These are phyloP conservation scores for Electrona antarctica DNA, from an alignment of 2,113 vertebrate species.

Conservation along the genomic window DNA sequence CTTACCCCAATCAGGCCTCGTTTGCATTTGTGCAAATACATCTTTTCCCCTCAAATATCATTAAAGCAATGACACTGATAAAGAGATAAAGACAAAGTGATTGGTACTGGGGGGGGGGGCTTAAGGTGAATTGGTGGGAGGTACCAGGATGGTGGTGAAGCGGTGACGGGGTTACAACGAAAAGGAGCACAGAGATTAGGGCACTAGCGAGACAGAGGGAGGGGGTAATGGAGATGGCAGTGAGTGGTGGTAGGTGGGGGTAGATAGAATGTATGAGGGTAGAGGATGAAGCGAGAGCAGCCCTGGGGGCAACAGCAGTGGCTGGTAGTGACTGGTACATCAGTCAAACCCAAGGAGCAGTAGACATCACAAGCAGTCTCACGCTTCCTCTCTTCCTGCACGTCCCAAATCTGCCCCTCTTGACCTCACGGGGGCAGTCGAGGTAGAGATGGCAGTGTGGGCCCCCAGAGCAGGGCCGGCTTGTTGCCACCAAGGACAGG, in stretches of 20 bases:
- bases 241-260: constrained; percentile 7
- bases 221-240: constrained; percentile 42
- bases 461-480: constrained; percentile 58
- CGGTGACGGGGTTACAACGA: constrained; percentile 18
- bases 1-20: neutral
- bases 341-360: constrained; percentile 50
- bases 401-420: constrained; percentile 60
- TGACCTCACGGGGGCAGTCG: constrained; percentile 38
- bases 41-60: neutral
- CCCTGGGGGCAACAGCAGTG: constrained; percentile 54
- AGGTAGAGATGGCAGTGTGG: constrained; percentile 38
- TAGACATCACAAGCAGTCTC: constrained; percentile 18
- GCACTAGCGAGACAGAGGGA: constrained; percentile 18
- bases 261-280: constrained; percentile 23
- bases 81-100: constrained; percentile 27
- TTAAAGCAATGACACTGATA: neutral
- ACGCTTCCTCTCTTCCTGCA: constrained; percentile 26
- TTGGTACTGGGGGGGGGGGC: neutral
- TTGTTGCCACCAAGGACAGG: constrained; percentile 57
- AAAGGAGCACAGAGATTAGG: constrained; percentile 22
- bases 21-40: neutral
- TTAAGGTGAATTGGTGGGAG: too few relatives aligned
- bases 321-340: constrained; percentile 60
- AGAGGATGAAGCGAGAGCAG: constrained; percentile 22
- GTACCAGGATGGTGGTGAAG: neutral